Conservation (phyloP, 1,140 invertebrate species). For the Popillia japonica region DNA sequence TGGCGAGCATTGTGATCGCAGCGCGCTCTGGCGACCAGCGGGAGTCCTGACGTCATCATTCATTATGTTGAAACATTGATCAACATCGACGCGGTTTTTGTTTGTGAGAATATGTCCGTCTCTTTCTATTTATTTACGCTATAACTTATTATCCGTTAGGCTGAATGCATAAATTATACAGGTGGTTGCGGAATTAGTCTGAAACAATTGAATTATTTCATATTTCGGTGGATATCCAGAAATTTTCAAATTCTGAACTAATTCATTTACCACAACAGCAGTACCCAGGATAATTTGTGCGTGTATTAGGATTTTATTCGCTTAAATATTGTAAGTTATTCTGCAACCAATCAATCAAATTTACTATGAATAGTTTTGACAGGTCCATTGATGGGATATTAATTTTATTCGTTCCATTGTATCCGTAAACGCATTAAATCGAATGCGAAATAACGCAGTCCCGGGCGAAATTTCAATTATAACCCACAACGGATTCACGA, state of each 20-base stretch:
- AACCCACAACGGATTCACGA: neutral
- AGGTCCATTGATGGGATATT: slow-evolving; percentile 20
- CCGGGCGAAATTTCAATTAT: slow-evolving; percentile 36
- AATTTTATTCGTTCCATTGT: neutral
- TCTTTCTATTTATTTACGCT: slow-evolving; percentile 28
- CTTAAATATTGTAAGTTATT: too few relatives aligned
- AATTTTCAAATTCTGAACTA: too few relatives aligned
- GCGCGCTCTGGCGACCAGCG: slow-evolving; percentile 44
- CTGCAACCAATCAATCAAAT: slow-evolving; percentile 2
- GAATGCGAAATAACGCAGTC: slow-evolving; percentile 37
- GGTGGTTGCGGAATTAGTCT: neutral
- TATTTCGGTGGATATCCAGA: too few relatives aligned
- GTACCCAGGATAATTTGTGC: too few relatives aligned
- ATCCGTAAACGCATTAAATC: slow-evolving; percentile 12
- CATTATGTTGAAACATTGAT: slow-evolving; percentile 48
- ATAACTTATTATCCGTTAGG: neutral
- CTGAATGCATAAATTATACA: neutral
- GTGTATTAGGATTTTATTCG: too few relatives aligned
- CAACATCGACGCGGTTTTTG: slow-evolving; percentile 46
- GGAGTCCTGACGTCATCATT: slow-evolving; percentile 49
- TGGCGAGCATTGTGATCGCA: slow-evolving; percentile 47
- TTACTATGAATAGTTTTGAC: slow-evolving; percentile 2
- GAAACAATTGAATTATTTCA: neutral
- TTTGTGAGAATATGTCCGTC: slow-evolving; percentile 25
- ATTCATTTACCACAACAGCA: too few relatives aligned